These are phyloP conservation scores for Wasmannia auropunctata DNA, from an alignment of 1,140 invertebrate species.

Conservation along the genomic window DNA sequence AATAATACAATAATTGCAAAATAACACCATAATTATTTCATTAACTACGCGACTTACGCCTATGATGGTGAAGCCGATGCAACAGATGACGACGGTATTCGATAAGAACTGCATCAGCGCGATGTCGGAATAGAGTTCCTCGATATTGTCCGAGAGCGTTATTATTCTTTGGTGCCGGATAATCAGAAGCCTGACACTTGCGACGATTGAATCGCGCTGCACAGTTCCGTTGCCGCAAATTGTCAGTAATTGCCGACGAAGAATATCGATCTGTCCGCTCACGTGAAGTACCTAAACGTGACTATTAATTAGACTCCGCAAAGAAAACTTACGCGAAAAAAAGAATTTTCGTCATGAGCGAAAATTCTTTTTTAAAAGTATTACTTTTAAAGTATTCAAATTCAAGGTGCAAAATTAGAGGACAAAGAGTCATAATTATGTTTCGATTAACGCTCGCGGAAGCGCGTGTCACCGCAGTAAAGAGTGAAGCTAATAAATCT, in stretches of 20 bases:
- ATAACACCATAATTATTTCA: neutral
- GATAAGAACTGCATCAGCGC: conserved; percentile 57
- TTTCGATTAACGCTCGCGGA: neutral
- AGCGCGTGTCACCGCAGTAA: neutral
- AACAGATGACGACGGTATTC: conserved; percentile 60
- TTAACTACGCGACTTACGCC: conserved; percentile 47
- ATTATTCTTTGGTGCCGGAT: conserved; percentile 53
- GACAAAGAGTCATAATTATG: neutral
- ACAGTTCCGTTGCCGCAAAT: neutral
- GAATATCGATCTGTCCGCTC: conserved; percentile 63
- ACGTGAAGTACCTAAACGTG: conserved; percentile 58
- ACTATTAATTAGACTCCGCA: neutral
- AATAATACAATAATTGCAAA: too few relatives aligned
- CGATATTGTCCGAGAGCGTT: conserved; percentile 48
- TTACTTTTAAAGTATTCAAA: too few relatives aligned
- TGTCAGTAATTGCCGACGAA: conserved; percentile 24
- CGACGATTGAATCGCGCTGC: neutral
- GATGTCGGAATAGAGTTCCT: conserved; percentile 58
- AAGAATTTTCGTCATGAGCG: neutral
- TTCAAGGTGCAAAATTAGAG: neutral
- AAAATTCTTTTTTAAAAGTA: neutral
- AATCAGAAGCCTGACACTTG: conserved; percentile 27
- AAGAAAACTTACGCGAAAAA: neutral
- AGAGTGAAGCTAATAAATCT: neutral
- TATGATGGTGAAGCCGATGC: conserved; percentile 51